Evolutionary conservation across 2,888 invertebrate genomes (phyloP), one percentile per base, ranked within the genome.

Genomic region (Meteorus cinctellus): DNA sequence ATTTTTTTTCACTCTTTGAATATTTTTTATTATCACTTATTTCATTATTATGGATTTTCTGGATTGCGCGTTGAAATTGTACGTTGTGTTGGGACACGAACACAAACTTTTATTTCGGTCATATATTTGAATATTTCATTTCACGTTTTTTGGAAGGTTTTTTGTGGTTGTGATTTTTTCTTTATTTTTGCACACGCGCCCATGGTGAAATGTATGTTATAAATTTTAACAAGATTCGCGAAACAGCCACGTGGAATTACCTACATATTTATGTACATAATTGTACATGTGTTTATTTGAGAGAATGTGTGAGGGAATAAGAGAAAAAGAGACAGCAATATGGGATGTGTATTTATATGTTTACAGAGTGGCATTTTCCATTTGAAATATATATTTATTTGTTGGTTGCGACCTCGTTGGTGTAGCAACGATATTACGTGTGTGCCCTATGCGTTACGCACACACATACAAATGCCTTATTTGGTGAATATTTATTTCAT

Each of bases 121-220:
- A 63, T 70, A 76, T 78, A 80, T 77, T 81, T 80, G 77, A 82
- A 83, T 82, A 83, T 83, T 83, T 82, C 83, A 81, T 68, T 77
- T 77, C 82, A 81, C 83, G 81, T 82, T 76, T 55, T 55, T 55
- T n/a, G 34, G 34, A 34, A 34, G 34, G 34, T 34, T 34, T 24
- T 34, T 34, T 34, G 34, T 34, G 34, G 34, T 34, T 34, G 34
- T 19, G 4, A 5, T 8, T 19, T n/a, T 55, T 55, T 55, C 24
- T 55, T 55, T 55, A 19, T 55, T 19, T 8, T 55, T 19, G 19
- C 55, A 19, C 19, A 55, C 19, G 55, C 19, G 69, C 63, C 59
- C 74, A 60, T 41, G 77, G 77, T 55, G 6, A 55, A 55, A 80
- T 79, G 82, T 79, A 81, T 78, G 80, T 81, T 82, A 83, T 81